These are phyloP conservation scores for Drosophila pseudotalamancana DNA, from an alignment of 2,888 invertebrate genomes.

Conservation along the genomic window DNA sequence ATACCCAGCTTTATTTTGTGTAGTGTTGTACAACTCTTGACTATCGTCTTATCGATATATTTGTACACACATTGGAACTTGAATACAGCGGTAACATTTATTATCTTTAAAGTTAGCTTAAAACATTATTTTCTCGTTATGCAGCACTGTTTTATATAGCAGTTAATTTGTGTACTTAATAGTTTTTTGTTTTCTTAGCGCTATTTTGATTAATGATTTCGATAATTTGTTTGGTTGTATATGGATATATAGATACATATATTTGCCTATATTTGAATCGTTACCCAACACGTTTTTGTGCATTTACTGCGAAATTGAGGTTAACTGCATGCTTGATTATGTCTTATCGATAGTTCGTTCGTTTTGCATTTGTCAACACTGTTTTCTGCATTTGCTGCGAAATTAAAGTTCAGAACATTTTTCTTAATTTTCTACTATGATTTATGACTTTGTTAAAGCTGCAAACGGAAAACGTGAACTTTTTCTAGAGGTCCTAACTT, in stretches of 20 bases:
- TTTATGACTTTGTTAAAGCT: slow-evolving; percentile 8
- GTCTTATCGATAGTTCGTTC: no score
- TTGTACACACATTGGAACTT: neutral
- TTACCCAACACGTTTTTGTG: no score
- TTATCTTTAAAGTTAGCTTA: no score
- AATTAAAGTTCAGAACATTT: neutral
- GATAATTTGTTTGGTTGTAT: no score
- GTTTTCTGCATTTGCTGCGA: neutral
- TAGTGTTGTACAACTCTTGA: neutral
- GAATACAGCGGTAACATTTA: neutral
- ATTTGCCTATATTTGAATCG: no score
- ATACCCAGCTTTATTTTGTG: neutral
- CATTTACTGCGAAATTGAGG: no score
- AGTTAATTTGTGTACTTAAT: no score
- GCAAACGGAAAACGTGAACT: neutral
- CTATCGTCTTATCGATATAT: neutral
- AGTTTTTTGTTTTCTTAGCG: no score
- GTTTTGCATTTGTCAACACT: neutral
- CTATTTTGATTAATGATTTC: no score
- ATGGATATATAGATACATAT: no score
- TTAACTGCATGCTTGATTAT: no score
- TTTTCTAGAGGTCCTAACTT: neutral
- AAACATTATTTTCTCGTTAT: neutral
- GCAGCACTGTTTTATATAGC: neutral
- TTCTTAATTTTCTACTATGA: neutral